A percentile compares a stretch with the other conserved stretches of the same genome.
These are phyloP conservation scores for Yponomeuta evonymella DNA, from an alignment of 2,888 invertebrate genomes.

Conservation along the genomic window DNA sequence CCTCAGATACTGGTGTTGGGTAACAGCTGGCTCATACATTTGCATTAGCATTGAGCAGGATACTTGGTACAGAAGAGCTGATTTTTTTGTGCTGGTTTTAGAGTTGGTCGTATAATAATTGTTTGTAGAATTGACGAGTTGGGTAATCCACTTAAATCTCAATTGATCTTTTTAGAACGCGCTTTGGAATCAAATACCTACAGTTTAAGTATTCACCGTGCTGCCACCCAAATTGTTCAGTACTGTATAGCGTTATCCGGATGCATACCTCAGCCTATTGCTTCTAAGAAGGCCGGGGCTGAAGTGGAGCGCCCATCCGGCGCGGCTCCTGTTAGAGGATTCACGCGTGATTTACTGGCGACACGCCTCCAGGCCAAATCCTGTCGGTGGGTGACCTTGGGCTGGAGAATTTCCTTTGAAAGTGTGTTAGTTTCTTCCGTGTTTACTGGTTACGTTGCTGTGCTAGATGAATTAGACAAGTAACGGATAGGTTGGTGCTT, in stretches of 20 bases:
- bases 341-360: constrained; percentile 4
- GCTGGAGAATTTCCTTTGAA: not conserved
- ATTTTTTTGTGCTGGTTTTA: no score
- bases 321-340: constrained; percentile 1
- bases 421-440: not conserved
- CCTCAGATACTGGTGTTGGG: no score
- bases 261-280: not conserved
- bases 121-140: no score
- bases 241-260: not conserved
- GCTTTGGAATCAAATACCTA: no score
- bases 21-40: no score
- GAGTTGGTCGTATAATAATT: no score
- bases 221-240: not conserved
- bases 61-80: no score
- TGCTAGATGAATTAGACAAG: no score
- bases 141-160: no score
- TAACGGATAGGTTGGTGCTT: no score
- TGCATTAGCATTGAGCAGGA: no score
- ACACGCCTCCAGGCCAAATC: not conserved
- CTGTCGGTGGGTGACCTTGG: constrained; percentile 7
- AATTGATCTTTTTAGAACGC: no score
- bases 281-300: not conserved
- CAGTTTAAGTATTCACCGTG: not conserved
- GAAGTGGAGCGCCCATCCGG: constrained; percentile 7
- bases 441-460: not conserved